These are phyloP conservation scores for Protobothrops mucrosquamatus DNA, from an alignment of 2,113 vertebrate species.

Conservation along the genomic window DNA sequence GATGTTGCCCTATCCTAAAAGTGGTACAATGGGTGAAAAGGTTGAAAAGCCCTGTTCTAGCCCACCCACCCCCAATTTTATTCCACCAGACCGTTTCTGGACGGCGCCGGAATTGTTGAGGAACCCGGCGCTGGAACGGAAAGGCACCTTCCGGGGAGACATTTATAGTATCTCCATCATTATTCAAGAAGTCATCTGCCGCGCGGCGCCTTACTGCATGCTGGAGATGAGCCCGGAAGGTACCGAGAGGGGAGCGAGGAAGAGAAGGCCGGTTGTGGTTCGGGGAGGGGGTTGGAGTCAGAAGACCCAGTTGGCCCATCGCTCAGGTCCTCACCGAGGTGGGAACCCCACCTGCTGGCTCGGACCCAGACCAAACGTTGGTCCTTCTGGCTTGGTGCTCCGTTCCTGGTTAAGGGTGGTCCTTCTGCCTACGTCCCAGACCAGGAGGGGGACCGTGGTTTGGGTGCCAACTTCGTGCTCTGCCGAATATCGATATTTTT, in stretches of 20 bases:
- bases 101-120: slow-evolving; percentile 88
- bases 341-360: background rate
- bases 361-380: background rate
- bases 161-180: slow-evolving; percentile 86
- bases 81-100: slow-evolving; percentile 80
- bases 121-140: slow-evolving; percentile 58
- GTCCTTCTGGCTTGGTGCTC: background rate
- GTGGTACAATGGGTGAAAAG: too few relatives aligned
- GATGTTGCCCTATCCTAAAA: too few relatives aligned
- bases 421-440: too few relatives aligned
- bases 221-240: slow-evolving; percentile 81
- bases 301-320: too few relatives aligned
- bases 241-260: slow-evolving; percentile 33
- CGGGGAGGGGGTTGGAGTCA: background rate
- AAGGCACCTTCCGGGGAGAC: slow-evolving; percentile 74
- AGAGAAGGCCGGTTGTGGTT: rapidly evolving
- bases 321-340: too few relatives aligned
- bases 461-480: background rate
- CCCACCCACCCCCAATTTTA: background rate
- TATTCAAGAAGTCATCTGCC: slow-evolving; percentile 85
- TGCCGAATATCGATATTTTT: too few relatives aligned
- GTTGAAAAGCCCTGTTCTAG: background rate
- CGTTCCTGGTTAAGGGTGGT: background rate
- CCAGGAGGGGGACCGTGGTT: too few relatives aligned
- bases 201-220: slow-evolving; percentile 85